Conservation (phyloP, 2,888 invertebrate genomes). For the Athalia cordata region DNA sequence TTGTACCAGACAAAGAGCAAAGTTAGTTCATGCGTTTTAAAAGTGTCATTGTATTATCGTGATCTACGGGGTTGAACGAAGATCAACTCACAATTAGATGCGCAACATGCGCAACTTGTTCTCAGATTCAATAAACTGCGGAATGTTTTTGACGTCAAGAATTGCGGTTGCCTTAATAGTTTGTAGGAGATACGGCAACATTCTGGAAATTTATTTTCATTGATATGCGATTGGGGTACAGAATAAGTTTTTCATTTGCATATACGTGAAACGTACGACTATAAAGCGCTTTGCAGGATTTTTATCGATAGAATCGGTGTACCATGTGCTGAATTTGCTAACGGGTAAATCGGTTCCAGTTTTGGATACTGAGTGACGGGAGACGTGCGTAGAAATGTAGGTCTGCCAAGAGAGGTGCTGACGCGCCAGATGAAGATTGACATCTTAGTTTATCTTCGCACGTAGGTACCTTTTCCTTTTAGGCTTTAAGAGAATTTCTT, state of each 20-base stretch:
- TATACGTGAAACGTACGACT: background rate
- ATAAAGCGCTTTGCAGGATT: conserved; percentile 12
- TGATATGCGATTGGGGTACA: no score
- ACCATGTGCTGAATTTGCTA: conserved; percentile 35
- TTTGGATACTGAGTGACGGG: conserved; percentile 40
- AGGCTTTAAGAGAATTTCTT: conserved; percentile 19
- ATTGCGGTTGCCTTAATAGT: no score
- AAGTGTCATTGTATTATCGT: no score
- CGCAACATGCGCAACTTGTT: no score
- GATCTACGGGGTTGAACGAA: no score
- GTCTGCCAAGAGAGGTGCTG: conserved; percentile 38
- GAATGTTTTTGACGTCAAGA: no score
- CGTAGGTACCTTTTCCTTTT: conserved; percentile 33
- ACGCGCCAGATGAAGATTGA: conserved; percentile 40
- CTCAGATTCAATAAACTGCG: no score
- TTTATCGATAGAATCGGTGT: background rate
- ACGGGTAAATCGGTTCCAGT: conserved; percentile 31
- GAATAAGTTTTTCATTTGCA: background rate
- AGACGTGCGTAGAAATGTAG: conserved; percentile 40
- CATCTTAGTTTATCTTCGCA: conserved; percentile 40
- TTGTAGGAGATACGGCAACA: no score
- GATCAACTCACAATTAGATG: no score
- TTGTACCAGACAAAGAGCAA: no score
- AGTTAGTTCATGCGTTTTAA: no score
- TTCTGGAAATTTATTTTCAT: no score